These are phyloP conservation scores for Anthrax anthrax DNA, from an alignment of 2,888 invertebrate genomes.

Conservation along the genomic window DNA sequence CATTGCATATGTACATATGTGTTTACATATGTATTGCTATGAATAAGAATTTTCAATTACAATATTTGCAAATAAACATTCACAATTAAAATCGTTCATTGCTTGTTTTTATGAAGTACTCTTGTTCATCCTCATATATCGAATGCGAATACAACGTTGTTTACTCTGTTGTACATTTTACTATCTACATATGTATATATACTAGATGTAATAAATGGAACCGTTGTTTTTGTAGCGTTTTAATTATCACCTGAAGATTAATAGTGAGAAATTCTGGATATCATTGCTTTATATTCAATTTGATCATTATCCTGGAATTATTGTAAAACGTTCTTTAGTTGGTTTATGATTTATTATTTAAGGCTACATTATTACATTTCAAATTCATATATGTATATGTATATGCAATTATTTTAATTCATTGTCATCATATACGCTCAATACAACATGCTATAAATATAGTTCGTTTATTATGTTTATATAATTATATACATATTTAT, in stretches of 20 bases:
- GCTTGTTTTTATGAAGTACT: constrained; percentile 1
- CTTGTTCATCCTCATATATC: not conserved
- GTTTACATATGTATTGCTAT: not conserved
- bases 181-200: no score
- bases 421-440: no score
- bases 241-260: constrained; percentile 10
- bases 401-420: no score
- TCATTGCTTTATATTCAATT: not conserved
- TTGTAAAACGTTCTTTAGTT: not conserved
- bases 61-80: constrained; percentile 4
- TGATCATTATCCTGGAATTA: not conserved
- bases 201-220: no score
- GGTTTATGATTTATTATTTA: not conserved
- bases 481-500: no score
- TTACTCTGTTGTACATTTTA: no score
- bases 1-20: not conserved
- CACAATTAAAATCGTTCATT: constrained; percentile 9
- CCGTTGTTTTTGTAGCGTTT: not conserved
- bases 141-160: no score
- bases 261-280: constrained; percentile 4
- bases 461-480: no score
- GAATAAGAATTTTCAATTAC: not conserved
- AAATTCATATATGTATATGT: no score
- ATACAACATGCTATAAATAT: no score
- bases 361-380: no score